Evolutionary conservation across 1,140 invertebrate species (phyloP).

Genomic region (Pseudomyrmex gracilis): DNA sequence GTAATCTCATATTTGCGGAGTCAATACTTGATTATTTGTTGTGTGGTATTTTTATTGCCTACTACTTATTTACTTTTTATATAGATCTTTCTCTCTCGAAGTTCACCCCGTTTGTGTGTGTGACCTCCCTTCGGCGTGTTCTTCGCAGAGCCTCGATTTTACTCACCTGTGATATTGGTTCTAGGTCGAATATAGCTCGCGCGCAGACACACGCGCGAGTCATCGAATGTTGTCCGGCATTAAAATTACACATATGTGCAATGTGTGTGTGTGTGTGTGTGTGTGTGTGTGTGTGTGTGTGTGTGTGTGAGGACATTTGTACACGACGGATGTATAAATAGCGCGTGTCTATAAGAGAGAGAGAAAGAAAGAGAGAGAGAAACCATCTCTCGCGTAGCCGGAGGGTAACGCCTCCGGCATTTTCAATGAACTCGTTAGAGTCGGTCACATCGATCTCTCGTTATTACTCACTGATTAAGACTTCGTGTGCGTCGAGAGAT

Average conservation of each 20-base stretch:
- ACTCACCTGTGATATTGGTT: constrained; percentile 43
- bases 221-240: constrained; percentile 15
- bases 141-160: constrained; percentile 15
- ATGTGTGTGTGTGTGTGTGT: neutral
- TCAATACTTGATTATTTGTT: no score
- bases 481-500: neutral
- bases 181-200: constrained; percentile 54
- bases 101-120: neutral
- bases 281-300: no score
- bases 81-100: no score
- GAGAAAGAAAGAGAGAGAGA: neutral
- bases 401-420: constrained; percentile 39
- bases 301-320: neutral
- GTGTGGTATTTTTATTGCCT: no score
- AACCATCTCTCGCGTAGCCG: neutral
- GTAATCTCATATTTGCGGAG: no score
- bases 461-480: constrained; percentile 31
- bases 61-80: no score
- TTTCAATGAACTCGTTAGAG: constrained; percentile 41
- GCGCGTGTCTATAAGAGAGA: constrained; percentile 25
- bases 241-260: constrained; percentile 37
- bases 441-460: constrained; percentile 22
- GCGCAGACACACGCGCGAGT: neutral
- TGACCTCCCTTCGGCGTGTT: neutral
- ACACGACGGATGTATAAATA: constrained; percentile 45